Evolutionary conservation across 53 echinoderm and acorn worm species (phyloP), one percentile per base, ranked within the genome.

Genomic region (Zoroaster sp.): DNA sequence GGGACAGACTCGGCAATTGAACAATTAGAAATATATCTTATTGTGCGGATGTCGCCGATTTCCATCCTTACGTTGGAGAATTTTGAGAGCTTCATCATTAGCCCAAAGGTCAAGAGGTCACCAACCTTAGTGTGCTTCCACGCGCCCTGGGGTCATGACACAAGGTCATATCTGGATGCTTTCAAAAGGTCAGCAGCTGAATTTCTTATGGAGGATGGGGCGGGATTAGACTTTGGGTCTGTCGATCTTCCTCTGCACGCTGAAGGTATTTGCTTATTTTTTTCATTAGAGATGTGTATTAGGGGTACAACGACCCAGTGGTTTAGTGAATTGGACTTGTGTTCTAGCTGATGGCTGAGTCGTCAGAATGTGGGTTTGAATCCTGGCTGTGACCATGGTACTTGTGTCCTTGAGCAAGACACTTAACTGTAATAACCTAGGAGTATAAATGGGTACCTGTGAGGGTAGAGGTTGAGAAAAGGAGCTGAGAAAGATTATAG

Each of bases 111-210:
- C 45, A 51, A 52, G 18, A 9, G 68, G 69, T 87, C 73, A 38
- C 78, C 91, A n/a, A 87, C 54, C 55, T 68, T 97, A 40, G 80
- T 97, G 21, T 95, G 95, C 92, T 95, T 97, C 76, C 92, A 95
- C 73, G 93, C 97, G 4, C 90, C 88, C 39, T 97, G 97, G 97
- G 97, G 90, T 42, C 66, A 87, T 13, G 87, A 90, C 53, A 86
- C 88, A 35, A 75, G 67, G 25, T 59, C 77, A 8, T 95, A 94
- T 38, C 80, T 97, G 40, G 66, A 88, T 0, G 89, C 80, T 8
- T 92, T 97, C 20, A 43, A 92, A 30, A 83, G 86, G 46, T 82
- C 97, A 41, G 74, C 83, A 40, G 28, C 59, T 23, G 82, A 74
- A 5, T 93, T 95, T 73, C 85, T 18, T 45, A 55, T 35, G 23